These are phyloP conservation scores for Fopius arisanus DNA, from an alignment of 1,140 invertebrate species.

Conservation along the genomic window DNA sequence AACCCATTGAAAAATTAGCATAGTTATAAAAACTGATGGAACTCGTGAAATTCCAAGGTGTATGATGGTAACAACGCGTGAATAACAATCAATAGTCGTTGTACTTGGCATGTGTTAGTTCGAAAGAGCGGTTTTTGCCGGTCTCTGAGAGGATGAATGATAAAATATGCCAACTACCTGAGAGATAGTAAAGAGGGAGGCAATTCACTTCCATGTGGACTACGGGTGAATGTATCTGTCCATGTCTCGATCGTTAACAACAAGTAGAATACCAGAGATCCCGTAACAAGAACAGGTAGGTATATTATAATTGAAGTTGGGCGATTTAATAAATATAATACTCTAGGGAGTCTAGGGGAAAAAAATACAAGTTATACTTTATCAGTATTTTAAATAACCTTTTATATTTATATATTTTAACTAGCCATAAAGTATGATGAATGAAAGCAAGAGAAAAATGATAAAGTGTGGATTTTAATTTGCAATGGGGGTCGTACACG, in stretches of 20 bases:
- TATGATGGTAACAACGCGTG: background rate
- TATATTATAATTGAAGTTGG: background rate
- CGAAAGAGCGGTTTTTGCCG: background rate
- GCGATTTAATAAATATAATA: slow-evolving; percentile 4
- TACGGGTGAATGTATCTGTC: background rate
- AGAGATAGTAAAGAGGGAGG: background rate
- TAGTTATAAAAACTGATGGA: background rate
- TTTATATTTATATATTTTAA: background rate
- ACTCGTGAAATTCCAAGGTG: background rate
- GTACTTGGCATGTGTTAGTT: background rate
- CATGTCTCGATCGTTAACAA: slow-evolving; percentile 11
- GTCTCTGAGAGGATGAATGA: background rate
- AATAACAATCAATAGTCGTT: background rate
- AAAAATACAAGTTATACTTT: background rate
- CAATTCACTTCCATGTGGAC: background rate
- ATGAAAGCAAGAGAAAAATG: background rate
- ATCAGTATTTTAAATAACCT: too few species aligned
- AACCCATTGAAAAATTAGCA: background rate
- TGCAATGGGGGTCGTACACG: background rate
- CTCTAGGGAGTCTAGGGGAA: background rate
- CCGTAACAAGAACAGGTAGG: background rate
- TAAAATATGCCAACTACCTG: background rate
- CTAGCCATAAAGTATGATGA: background rate
- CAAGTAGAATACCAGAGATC: slow-evolving; percentile 9
- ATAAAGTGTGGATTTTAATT: slow-evolving; percentile 6